Percentiles rank a stretch among this genome's conserved stretches.
Evolutionary conservation across 2,888 invertebrate species (phyloP).

Genomic region (Melinopterus prodromus): DNA sequence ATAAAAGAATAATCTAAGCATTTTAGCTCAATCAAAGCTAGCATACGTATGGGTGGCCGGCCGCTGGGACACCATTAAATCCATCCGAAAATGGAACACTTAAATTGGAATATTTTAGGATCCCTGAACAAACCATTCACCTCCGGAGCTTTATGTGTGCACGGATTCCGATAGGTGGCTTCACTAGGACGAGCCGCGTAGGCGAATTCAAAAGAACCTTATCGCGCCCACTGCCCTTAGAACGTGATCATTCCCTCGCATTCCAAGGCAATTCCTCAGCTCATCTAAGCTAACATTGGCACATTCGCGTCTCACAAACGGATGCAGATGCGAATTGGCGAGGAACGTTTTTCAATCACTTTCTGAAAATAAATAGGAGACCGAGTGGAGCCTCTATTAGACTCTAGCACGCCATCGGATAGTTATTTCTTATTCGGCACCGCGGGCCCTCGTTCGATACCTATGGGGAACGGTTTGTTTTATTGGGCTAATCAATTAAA

Average conservation of each 20-base stretch:
- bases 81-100: slow-evolving; percentile 27
- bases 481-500: slow-evolving; percentile 19
- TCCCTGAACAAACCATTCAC: slow-evolving; percentile 25
- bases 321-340: slow-evolving; percentile 53
- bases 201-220: slow-evolving; percentile 57
- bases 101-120: slow-evolving; percentile 25
- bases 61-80: slow-evolving; percentile 14
- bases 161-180: slow-evolving; percentile 54
- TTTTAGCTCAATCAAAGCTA: background rate
- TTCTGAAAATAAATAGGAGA: slow-evolving; percentile 50
- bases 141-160: slow-evolving; percentile 18
- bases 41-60: background rate
- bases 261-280: background rate
- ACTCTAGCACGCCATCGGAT: slow-evolving; percentile 20
- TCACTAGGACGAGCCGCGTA: slow-evolving; percentile 45
- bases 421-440: slow-evolving; percentile 19
- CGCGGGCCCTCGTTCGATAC: background rate
- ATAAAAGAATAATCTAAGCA: background rate
- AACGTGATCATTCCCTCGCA: slow-evolving; percentile 24
- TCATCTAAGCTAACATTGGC: slow-evolving; percentile 9
- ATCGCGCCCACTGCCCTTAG: slow-evolving; percentile 49
- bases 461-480: slow-evolving; percentile 6
- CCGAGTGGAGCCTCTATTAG: slow-evolving; percentile 39
- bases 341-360: slow-evolving; percentile 53
- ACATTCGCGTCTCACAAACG: slow-evolving; percentile 53